Conservation (phyloP, 2,113 vertebrate genomes). For the Tringa solitaria region DNA sequence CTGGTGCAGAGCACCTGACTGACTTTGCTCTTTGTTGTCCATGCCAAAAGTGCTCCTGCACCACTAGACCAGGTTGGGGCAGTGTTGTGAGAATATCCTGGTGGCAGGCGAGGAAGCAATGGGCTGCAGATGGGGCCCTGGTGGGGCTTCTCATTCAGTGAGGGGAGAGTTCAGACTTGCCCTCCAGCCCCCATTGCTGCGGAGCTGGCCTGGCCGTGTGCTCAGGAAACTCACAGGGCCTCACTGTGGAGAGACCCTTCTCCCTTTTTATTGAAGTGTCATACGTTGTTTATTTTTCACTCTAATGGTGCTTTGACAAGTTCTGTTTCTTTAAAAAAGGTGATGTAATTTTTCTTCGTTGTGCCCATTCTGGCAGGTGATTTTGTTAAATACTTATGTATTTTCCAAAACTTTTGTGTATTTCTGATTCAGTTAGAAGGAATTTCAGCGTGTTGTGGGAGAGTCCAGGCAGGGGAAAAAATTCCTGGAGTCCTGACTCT, state of each 20-base stretch:
- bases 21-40: neutral
- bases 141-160: neutral
- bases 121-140: neutral
- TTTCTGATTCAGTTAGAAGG: neutral
- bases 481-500: neutral
- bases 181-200: neutral
- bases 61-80: fast-evolving
- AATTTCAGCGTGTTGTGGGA: neutral
- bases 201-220: neutral
- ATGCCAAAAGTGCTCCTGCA: neutral
- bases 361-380: neutral
- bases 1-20: neutral
- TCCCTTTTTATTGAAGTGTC: neutral
- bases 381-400: fast-evolving
- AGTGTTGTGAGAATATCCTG: neutral
- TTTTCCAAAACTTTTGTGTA: neutral
- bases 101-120: fast-evolving
- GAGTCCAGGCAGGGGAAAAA: neutral
- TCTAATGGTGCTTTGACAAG: neutral
- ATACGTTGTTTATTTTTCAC: fast-evolving
- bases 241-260: neutral
- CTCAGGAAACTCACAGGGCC: neutral
- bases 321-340: neutral
- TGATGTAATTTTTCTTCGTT: neutral
- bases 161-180: neutral